phyloP scores from a whole-genome alignment of 2,113 vertebrate species.

The Strigops habroptila region DNA sequence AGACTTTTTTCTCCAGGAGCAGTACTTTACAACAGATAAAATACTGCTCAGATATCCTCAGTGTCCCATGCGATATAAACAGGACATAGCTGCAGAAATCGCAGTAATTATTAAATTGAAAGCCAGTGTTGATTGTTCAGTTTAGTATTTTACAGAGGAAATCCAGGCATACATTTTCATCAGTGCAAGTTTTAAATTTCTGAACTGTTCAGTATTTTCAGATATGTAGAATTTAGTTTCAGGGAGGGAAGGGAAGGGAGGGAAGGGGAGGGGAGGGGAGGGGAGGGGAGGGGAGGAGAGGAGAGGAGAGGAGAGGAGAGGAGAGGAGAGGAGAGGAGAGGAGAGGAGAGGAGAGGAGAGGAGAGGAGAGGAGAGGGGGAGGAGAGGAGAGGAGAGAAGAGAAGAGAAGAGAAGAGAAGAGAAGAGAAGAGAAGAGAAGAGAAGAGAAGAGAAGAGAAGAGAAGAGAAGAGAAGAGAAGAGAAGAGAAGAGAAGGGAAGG shows the following conservation, averaged over 20 bases:
- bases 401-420: not conserved
- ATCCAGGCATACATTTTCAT: not conserved
- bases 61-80: not conserved
- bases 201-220: not conserved
- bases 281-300: accelerated
- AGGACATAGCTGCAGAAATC: not conserved
- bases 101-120: not conserved
- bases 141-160: not conserved
- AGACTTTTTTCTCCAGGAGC: not conserved
- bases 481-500: no score
- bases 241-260: no score
- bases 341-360: accelerated
- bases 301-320: not conserved
- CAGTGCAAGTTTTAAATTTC: not conserved
- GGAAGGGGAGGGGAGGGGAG: no score
- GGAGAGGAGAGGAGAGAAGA: not conserved
- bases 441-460: not conserved
- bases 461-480: not conserved
- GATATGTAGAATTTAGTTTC: not conserved
- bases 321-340: not conserved
- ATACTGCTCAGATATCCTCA: not conserved
- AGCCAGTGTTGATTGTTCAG: not conserved
- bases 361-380: not conserved
- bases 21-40: not conserved
- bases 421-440: accelerated